Conservation (phyloP, 2,888 invertebrate species). For the Hirudinaria manillensis region DNA sequence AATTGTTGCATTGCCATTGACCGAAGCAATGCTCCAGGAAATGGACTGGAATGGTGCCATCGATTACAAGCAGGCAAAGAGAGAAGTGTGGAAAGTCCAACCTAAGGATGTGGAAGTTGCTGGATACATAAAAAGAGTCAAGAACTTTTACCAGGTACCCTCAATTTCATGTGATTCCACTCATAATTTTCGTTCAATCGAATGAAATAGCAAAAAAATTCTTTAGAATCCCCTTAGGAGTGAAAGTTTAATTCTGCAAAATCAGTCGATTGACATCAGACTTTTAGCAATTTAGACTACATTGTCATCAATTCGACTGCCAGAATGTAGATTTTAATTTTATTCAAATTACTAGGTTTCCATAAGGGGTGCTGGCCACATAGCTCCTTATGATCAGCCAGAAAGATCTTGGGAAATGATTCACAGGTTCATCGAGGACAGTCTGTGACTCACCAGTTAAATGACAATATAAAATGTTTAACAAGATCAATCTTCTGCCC, state of each 20-base stretch:
- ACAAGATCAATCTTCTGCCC: no score
- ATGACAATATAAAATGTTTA: neutral
- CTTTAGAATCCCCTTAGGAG: neutral
- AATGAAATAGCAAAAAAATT: neutral
- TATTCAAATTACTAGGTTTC: conserved; percentile 42
- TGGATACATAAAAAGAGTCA: conserved; percentile 49
- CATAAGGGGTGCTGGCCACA: conserved; percentile 49
- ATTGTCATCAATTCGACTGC: no score
- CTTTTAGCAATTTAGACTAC: no score
- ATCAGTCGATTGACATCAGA: no score
- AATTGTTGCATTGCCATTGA: conserved; percentile 79
- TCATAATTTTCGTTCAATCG: neutral
- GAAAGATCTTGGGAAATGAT: conserved; percentile 49
- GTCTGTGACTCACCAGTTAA: conserved; percentile 23
- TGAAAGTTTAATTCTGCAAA: neutral
- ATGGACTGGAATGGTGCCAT: conserved; percentile 66
- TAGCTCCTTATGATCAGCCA: conserved; percentile 51
- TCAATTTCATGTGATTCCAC: neutral
- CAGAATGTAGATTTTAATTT: no score
- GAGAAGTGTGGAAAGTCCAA: conserved; percentile 61
- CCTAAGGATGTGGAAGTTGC: conserved; percentile 48
- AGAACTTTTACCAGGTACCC: conserved; percentile 47
- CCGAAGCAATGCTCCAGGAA: conserved; percentile 69
- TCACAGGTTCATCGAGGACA: conserved; percentile 46
- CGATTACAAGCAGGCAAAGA: conserved; percentile 63